Evolutionary conservation across 2,797 vertebrate species (phyloP), one percentile per base, ranked within the genome.

Genomic region (Morelia viridis): DNA sequence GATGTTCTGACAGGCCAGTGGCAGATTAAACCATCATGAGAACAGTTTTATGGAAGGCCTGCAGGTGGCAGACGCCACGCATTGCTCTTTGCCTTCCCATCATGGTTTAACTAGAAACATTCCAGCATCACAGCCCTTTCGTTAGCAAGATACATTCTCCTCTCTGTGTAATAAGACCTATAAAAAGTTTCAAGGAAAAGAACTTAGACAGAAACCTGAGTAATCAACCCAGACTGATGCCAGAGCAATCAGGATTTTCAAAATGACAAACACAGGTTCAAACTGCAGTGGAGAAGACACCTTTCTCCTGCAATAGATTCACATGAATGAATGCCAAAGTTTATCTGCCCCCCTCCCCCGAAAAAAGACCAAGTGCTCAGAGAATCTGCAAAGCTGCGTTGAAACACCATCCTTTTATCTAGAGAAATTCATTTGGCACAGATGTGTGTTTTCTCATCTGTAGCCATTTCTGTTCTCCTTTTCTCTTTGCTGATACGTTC

Each of bases 51-150:
- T 80, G 91, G 92, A 91, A 93, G 91, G 46, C 91, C 91, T 96
- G 92, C 91, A 95, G 94, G 90, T 95, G 94, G 93, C 94, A 95
- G 95, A 94, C 94, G 83, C 87, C 95, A 76, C 94, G 84, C 93
- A 68, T 92, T 91, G 83, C 90, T 92, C 46, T 92, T 92, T 90
- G 41, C 93, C 1, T 93, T 58, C 65, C 9, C 60, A 91, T 22
- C 87, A 0, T 50, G 57, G 10, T 17, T 11, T 62, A 2, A 17
- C 15, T 53, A 88, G 88, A 46, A 84, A 17, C 12, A 53, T 90
- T 61, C 88, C 19, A 6, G 83, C 28, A 26, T 28, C 56, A 22
- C 10, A n/a, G 46, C 28, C 26, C 61, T 46, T n/a, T 94, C 41
- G 4, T 94, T 95, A 93, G 90, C 13, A 91, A 88, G 71, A 80